A percentile compares a stretch with the other conserved stretches of the same genome.
Evolutionary conservation across 2,888 invertebrate genomes (phyloP).

Genomic region (Listrodromus nycthemerus): DNA sequence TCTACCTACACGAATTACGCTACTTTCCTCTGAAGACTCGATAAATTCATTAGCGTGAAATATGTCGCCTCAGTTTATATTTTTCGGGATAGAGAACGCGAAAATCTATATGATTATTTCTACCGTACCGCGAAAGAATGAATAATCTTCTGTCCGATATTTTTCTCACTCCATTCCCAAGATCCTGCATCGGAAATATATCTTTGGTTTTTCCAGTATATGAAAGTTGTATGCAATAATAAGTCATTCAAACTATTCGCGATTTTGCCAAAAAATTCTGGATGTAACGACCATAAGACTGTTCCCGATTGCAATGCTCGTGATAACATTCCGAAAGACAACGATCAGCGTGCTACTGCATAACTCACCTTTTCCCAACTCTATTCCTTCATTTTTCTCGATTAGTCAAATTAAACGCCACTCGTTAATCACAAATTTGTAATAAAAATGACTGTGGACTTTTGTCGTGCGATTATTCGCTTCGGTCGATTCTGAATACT

Average conservation of each 20-base stretch:
- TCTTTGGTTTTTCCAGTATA: neutral
- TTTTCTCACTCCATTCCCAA: conserved; percentile 31
- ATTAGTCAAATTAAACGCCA: conserved; percentile 66
- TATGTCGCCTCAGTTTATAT: conserved; percentile 27
- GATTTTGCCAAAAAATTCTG: neutral
- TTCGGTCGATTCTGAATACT: too few species aligned
- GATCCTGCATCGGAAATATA: neutral
- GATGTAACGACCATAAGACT: conserved; percentile 1
- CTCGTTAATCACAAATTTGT: conserved; percentile 68
- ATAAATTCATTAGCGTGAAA: conserved; percentile 58
- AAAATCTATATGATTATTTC: conserved; percentile 80
- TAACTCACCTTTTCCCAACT: conserved; percentile 14
- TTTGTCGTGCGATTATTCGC: too few species aligned
- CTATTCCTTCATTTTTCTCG: conserved; percentile 56
- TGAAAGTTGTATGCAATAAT: neutral
- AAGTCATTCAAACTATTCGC: too few species aligned
- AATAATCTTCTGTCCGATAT: conserved; percentile 71
- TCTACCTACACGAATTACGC: neutral
- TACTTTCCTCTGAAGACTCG: conserved; percentile 14
- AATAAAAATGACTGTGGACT: conserved; percentile 66
- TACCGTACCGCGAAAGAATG: conserved; percentile 78
- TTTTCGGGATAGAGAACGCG: conserved; percentile 21
- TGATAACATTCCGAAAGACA: conserved; percentile 14
- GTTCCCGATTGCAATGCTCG: conserved; percentile 5
- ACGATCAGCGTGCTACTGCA: neutral